Percentiles rank a stretch among this genome's conserved stretches.
Conservation (phyloP, 2,888 invertebrate genomes). For the Neoaliturus tenellus region DNA sequence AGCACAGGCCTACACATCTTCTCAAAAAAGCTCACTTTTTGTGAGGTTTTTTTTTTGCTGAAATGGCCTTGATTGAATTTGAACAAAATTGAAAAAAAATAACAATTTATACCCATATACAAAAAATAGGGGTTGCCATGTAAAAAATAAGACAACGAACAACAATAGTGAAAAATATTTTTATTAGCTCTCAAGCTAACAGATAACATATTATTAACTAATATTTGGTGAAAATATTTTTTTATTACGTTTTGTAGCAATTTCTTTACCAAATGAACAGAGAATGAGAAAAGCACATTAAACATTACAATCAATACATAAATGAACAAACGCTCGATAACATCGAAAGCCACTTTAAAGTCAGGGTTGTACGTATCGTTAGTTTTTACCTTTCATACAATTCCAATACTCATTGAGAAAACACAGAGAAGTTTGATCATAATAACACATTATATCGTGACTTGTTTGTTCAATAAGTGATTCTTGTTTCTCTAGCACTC, state of each 20-base stretch:
- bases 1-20: too few relatives aligned
- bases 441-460: neutral
- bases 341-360: constrained; percentile 42
- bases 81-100: too few relatives aligned
- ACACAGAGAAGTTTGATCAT: neutral
- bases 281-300: constrained; percentile 43
- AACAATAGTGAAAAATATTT: constrained; percentile 53
- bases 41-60: too few relatives aligned
- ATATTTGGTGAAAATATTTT: constrained; percentile 45
- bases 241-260: constrained; percentile 28
- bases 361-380: neutral
- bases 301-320: constrained; percentile 47
- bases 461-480: neutral
- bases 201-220: constrained; percentile 52
- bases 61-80: too few relatives aligned
- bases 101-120: too few relatives aligned
- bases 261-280: constrained; percentile 32
- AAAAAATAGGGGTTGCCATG: too few relatives aligned
- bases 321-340: neutral
- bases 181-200: constrained; percentile 52
- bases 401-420: neutral
- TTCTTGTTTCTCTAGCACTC: neutral
- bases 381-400: neutral
- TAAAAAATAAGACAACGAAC: constrained; percentile 38
- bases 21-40: too few relatives aligned